Conservation (phyloP, 2,113 vertebrate species). For the Fregetta grallaria region DNA sequence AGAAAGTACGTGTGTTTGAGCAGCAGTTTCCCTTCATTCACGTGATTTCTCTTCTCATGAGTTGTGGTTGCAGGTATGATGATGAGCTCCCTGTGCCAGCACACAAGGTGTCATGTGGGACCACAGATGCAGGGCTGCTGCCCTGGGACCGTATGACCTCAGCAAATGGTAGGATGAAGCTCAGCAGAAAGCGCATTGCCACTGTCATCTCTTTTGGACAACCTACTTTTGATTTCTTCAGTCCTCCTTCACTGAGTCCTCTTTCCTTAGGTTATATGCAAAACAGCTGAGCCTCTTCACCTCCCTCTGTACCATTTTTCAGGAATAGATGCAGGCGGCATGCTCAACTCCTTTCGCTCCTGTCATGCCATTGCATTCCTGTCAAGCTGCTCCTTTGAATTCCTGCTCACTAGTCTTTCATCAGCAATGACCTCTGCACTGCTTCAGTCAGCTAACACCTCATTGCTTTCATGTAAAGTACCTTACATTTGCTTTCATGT, state of each 20-base stretch:
- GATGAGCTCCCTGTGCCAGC: not conserved
- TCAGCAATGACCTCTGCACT: slow-evolving; percentile 51
- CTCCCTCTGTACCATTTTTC: not conserved
- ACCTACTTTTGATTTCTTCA: not conserved
- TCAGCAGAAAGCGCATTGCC: not conserved
- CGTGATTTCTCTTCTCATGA: not conserved
- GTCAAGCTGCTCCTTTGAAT: slow-evolving; percentile 52
- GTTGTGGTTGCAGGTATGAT: not conserved
- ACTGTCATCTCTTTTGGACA: not conserved
- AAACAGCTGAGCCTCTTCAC: slow-evolving; percentile 31
- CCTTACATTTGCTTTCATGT: slow-evolving; percentile 59
- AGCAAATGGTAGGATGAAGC: not conserved
- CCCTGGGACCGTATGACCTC: not conserved
- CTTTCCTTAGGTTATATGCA: slow-evolving; percentile 42
- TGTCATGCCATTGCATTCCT: slow-evolving; percentile 15
- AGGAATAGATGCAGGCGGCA: not conserved
- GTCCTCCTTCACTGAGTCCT: not conserved
- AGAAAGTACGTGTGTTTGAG: rapidly evolving
- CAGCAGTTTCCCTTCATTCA: not conserved
- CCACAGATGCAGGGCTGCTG: not conserved
- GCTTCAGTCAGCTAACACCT: slow-evolving; percentile 46
- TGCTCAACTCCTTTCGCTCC: not conserved
- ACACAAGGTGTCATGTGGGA: rapidly evolving
- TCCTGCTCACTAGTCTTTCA: slow-evolving; percentile 27
- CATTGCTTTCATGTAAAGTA: slow-evolving; percentile 50